A percentile compares a stretch with the other conserved stretches of the same genome.
phyloP scores from a whole-genome alignment of 2,888 invertebrate species.

The Notocelia uddmanniana region DNA sequence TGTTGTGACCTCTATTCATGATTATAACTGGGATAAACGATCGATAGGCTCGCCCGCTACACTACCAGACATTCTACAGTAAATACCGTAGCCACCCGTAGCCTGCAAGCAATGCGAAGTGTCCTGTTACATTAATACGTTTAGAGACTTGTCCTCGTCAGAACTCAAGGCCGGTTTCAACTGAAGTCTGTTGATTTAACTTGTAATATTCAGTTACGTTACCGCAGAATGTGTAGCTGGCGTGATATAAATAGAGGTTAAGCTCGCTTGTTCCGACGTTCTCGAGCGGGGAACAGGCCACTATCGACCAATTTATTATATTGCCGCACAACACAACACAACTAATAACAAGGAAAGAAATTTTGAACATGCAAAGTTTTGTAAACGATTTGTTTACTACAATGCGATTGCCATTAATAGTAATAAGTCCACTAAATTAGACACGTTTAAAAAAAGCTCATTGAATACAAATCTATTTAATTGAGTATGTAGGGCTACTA shows the following conservation, averaged over 20 bases:
- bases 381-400: too few species aligned
- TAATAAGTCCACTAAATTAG: too few species aligned
- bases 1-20: conserved; percentile 33
- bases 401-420: too few species aligned
- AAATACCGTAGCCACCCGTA: conserved; percentile 15
- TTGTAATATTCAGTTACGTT: conserved; percentile 78
- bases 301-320: conserved; percentile 80
- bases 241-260: conserved; percentile 79
- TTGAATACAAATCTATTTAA: too few species aligned
- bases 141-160: conserved; percentile 55
- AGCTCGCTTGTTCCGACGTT: conserved; percentile 72
- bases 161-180: conserved; percentile 63
- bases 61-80: conserved; percentile 25
- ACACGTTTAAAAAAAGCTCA: too few species aligned
- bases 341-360: conserved; percentile 64
- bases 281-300: conserved; percentile 75
- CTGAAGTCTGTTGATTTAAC: conserved; percentile 69
- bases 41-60: conserved; percentile 28
- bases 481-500: too few species aligned
- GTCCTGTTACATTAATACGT: conserved; percentile 45
- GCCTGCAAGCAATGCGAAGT: conserved; percentile 12
- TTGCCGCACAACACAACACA: conserved; percentile 72
- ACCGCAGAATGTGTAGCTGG: conserved; percentile 69
- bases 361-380: background rate
- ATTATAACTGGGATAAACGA: conserved; percentile 34